phyloP scores from a whole-genome alignment of 2,797 vertebrate species.

The Stomatorhinus walkeri region DNA sequence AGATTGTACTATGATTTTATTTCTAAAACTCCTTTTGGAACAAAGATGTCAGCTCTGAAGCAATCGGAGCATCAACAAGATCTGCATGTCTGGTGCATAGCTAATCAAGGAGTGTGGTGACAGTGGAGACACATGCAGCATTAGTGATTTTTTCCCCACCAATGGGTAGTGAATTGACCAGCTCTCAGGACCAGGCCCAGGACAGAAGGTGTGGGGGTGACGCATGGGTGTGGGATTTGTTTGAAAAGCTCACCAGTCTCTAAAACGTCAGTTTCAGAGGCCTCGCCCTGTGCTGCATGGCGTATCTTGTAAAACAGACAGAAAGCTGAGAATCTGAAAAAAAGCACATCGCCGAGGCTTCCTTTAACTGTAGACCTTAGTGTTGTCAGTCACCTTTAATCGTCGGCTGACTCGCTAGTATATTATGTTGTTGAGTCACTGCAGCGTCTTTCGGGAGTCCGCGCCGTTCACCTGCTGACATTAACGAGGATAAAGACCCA shows the following conservation, averaged over 20 bases:
- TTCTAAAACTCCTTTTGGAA: neutral
- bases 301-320: neutral
- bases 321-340: neutral
- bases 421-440: neutral
- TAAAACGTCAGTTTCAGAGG: neutral
- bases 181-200: neutral
- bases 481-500: neutral
- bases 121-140: neutral
- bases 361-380: neutral
- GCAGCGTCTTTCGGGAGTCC: neutral
- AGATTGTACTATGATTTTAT: neutral
- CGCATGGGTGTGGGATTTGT: neutral
- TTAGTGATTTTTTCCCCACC: neutral
- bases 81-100: neutral
- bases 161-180: neutral
- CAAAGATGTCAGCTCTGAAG: neutral
- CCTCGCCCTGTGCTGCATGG: neutral
- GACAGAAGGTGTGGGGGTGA: neutral
- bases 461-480: neutral
- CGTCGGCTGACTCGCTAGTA: neutral
- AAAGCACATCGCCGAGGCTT: neutral
- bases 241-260: neutral
- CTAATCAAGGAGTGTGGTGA: neutral
- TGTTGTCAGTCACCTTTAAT: neutral
- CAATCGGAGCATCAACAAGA: neutral